Evolutionary conservation across 1,140 invertebrate genomes (phyloP), one percentile per base, ranked within the genome.

Genomic region (Apis mellifera): DNA sequence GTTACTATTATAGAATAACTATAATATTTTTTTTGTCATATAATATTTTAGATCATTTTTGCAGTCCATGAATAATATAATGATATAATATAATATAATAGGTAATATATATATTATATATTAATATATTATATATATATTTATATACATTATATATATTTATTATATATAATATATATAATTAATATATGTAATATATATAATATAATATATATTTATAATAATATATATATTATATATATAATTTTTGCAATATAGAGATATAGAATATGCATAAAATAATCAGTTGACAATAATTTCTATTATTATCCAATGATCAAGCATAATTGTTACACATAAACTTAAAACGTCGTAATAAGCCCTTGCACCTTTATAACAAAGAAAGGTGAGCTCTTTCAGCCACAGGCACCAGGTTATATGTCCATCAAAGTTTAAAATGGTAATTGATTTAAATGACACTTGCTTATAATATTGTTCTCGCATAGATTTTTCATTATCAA

Each of bases 401-500:
- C 90, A 90, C 91, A 92, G 92, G 91, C 91, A 92, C 92, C 91
- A 92, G 89, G 90, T 92, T 91, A 90, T 78, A 88, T 90, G 92
- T 93, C 88, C 91, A 89, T 90, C 83, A 80, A 87, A 90, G 85
- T 92, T 93, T 92, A 89, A 89, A 91, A 89, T 89, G 89, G 88
- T 91, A 89, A 90, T 90, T 78, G 88, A 92, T 91, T 91, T 88
- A 90, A 92, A 91, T 90, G 89, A 92, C 92, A 92, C 92, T 92
- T 87, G 89, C 89, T 89, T 90, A 90, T 75, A 92, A 90, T 92
- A 92, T 89, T 90, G 90, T 90, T 92, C 90, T 92, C 89, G 91
- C 90, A 93, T 92, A 93, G 91, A 93, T 93, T 89, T 89, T 92
- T 90, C 90, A 93, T 92, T 91, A 90, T 93, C 89, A 94, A 94